Base-by-base conservation (phyloP, 2,888 invertebrate species). In the Phortica magna region DNA sequence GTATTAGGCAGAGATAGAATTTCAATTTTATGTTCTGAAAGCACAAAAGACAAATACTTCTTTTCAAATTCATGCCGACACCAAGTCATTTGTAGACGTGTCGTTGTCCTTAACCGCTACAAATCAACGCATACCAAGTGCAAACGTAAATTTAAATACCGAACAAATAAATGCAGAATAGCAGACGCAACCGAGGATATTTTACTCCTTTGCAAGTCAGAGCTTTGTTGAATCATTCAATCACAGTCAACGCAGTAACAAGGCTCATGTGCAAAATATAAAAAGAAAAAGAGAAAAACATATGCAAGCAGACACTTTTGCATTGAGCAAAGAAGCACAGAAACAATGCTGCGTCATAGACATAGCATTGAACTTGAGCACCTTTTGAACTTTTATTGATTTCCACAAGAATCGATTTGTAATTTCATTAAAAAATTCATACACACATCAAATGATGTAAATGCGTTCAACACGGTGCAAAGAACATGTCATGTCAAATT, bases 401-500 rank as follows among this genome's bases (percentile, higher is more conserved):
- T 88, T 85, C 76, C 65, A 42, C 57, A 67, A n/a, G 17, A 12
- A 59, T 67, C 67, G 42, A 67, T 67, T 67, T 14, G 67, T 67
- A 67, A 67, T 67, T n/a, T 39, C 67, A 67, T 67, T 67, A 14
- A 59, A 59, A 7, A 53, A 53, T 19, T 48, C 42, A 77, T 78
- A 75, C 78, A 73, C 78, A 31, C 76, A 17, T 84, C 84, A 84
- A 87, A 85, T 85, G 88, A 88, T 83, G 88, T 86, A 84, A 88
- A 85, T 88, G 84, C 83, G 73, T 86, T 82, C 88, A 84, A 81
- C 89, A 73, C 14, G 10, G 71, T 74, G 80, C 85, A 81, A 85
- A 82, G 79, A 70, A 43, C 39, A 43, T n/a, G 42, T 19, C 41
- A 70, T 43, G 43, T 43, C 14, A 7, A 71, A 71, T 14, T n/a